phyloP scores from a whole-genome alignment of 2,888 invertebrate species.

The Dicyrtomina minuta region DNA sequence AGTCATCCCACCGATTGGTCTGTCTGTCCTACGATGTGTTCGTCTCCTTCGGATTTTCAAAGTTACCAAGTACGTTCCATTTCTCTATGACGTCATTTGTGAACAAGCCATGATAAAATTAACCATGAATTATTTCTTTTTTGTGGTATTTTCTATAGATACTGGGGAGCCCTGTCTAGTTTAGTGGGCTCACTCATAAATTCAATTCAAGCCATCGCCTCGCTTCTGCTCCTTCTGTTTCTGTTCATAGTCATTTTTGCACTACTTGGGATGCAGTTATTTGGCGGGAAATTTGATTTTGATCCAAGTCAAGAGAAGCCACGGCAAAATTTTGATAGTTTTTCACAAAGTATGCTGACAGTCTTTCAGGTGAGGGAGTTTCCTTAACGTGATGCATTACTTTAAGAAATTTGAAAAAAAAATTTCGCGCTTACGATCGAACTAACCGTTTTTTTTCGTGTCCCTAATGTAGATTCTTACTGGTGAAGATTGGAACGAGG shows the following conservation, averaged over 20 bases:
- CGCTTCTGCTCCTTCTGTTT: conserved; percentile 65
- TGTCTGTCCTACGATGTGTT: conserved; percentile 64
- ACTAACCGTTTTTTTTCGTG: background rate
- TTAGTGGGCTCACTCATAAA: conserved; percentile 96
- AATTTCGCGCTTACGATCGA: no score
- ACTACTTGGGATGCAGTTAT: conserved; percentile 52
- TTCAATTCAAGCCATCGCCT: conserved; percentile 98
- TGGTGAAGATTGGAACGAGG: conserved; percentile 53
- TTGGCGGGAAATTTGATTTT: conserved; percentile 51
- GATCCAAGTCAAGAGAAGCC: conserved; percentile 43
- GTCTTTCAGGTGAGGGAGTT: conserved; percentile 51
- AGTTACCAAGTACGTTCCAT: conserved; percentile 62
- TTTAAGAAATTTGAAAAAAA: no score
- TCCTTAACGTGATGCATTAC: no score
- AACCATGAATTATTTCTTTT: conserved; percentile 6
- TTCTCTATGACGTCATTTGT: no score
- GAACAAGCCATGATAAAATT: no score
- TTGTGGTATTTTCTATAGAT: conserved; percentile 65
- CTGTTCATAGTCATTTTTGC: conserved; percentile 52
- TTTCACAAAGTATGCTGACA: conserved; percentile 48
- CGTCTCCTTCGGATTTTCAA: conserved; percentile 65
- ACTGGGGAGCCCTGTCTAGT: conserved; percentile 98
- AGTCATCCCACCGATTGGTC: conserved; percentile 64
- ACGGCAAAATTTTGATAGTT: conserved; percentile 49
- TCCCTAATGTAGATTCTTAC: conserved; percentile 43